Evolutionary conservation across 2,797 vertebrate species (phyloP), one percentile per base, ranked within the genome.

Genomic region (Gastrophryne carolinensis): DNA sequence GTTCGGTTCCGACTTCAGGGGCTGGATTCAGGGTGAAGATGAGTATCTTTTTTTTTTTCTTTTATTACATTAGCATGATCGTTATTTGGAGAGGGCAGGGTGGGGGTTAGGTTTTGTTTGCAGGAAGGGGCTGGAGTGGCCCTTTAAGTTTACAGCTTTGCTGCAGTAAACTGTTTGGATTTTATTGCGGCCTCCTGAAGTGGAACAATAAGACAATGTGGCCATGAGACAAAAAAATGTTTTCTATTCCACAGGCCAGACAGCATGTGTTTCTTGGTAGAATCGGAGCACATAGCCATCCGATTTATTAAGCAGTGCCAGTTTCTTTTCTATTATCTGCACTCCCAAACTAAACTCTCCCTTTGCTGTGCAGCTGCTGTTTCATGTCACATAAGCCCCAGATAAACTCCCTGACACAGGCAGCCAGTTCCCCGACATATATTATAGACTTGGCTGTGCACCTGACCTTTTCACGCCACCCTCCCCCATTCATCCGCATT

Each of bases 281-380:
- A 52, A 47, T 67, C 12, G 50, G 27, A 34, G 63, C 41, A 26
- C 30, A 32, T 10, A 66, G 29, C 49, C 11, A 24, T 68, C 30
- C 21, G 23, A 34, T 54, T n/a, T n/a, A n/a, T n/a, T n/a, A 5
- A 53, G 27, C 50, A 23, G 29, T 35, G 64, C 64, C 49, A 56
- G 50, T 68, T 56, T 53, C 30, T 29, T 27, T 56, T 35, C 66
- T 69, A 54, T 69, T 69, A 39, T 56, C 35, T 30, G 52, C 66
- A 56, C 52, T 13, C 39, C 52, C 44, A 69, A 69, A 69, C 24
- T 56, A 54, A 34, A 69, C 66, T 21, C 32, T 56, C 52, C 26
- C 19, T 56, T 39, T n/a, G 50, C 17, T 70, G 24, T 70, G 54
- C 37, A 70, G 53, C 67, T 70, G 54, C 35, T 58, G 35, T 34